Base-by-base conservation (phyloP, 2,888 invertebrate genomes). In the Plutella xylostella region DNA sequence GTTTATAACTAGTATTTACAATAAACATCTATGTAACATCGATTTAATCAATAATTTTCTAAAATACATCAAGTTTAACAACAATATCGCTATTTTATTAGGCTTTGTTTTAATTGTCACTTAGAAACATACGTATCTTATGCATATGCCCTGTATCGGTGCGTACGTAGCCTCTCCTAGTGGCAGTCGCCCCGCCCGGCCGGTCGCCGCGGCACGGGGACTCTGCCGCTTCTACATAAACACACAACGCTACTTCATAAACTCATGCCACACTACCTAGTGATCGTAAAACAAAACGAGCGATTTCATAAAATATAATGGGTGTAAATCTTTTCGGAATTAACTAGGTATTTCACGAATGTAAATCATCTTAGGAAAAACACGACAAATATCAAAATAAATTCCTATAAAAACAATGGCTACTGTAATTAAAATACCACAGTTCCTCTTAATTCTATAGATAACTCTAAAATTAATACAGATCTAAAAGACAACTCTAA, bases 21-120 rank as follows among this genome's bases (percentile, higher is more conserved):
- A 67, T 82, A 80, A 82, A 83, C 80, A 83, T 80, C 82, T 82
- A 82, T 80, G 59, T 79, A 83, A 83, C 83, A 82, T 82, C 83
- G 72, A 83, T 80, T 78, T 74, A 68, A 77, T 80, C 73, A 82
- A 80, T 80, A 82, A 75, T 76, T 68, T 56, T 82, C 82, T 82
- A 82, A 82, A 83, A 82, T 82, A 83, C 82, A 82, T 72, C 77
- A 72, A 82, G 65, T 75, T 67, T 72, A 82, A 82, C 80, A 83
- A 82, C 78, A 77, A 76, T 74, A 65, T 65, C 53, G 56, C 71
- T 72, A 74, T 60, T 68, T 60, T 67, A 62, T 79, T 80, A 79
- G 79, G 76, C 78, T 43, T 62, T 63, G 14, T 33, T 56, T 63
- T 67, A 69, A 68, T 71, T 69, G 64, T 72, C 61, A 62, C 60